Percentiles rank a stretch among this genome's conserved stretches.
Conservation (phyloP, 2,113 vertebrate genomes). For the Thamnophis sirtalis region DNA sequence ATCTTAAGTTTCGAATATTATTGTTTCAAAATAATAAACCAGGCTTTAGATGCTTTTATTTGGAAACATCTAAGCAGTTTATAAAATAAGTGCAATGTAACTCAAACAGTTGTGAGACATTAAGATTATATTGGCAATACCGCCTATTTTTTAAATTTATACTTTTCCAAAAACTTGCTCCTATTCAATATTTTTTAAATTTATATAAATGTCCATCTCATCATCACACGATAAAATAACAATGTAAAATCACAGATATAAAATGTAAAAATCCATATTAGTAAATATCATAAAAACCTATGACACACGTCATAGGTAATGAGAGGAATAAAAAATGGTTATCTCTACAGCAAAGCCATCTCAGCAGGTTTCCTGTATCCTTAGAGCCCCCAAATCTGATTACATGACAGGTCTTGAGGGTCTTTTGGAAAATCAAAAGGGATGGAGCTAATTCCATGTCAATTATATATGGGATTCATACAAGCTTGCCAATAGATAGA, state of each 20-base stretch:
- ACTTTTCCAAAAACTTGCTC: not conserved
- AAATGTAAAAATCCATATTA: not conserved
- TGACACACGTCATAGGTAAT: not conserved
- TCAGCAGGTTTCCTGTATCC: not conserved
- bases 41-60: not conserved
- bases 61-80: not conserved
- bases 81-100: not conserved
- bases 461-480: not conserved
- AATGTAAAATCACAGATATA: not conserved
- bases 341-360: not conserved
- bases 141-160: not conserved
- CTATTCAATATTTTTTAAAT: not conserved
- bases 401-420: not conserved
- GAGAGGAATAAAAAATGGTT: not conserved
- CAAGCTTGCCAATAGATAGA: accelerated
- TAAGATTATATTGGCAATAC: not conserved
- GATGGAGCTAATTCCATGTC: not conserved
- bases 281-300: not conserved
- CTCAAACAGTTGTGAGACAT: not conserved
- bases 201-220: not conserved
- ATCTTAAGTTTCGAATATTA: not conserved
- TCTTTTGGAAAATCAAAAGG: not conserved
- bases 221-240: not conserved
- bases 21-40: not conserved
- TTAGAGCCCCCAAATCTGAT: not conserved